Evolutionary conservation across 2,888 invertebrate genomes (phyloP).

Genomic region (Drosophila formosana): DNA sequence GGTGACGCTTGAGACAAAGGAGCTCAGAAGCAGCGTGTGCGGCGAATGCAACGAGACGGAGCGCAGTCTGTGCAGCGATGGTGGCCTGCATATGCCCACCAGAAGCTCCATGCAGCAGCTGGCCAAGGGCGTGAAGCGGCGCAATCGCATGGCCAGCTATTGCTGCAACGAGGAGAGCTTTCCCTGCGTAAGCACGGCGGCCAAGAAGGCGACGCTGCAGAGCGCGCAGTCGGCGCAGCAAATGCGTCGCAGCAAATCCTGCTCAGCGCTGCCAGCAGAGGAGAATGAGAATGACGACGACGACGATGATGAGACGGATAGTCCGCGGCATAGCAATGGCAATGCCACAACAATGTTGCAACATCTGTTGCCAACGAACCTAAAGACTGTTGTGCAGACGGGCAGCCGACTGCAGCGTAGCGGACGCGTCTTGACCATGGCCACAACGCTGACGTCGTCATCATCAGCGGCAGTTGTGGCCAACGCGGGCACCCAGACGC

Average conservation of each 20-base stretch:
- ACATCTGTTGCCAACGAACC: conserved; percentile 18
- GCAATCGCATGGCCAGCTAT: conserved; percentile 88
- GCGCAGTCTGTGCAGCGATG: conserved; percentile 87
- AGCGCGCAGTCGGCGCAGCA: conserved; percentile 68
- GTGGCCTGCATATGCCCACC: conserved; percentile 88
- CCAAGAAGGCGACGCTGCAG: conserved; percentile 40
- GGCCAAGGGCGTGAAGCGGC: conserved; percentile 86
- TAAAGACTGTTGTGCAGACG: conserved; percentile 56
- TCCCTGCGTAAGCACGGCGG: conserved; percentile 12
- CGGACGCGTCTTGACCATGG: conserved; percentile 75
- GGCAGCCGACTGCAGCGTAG: conserved; percentile 74
- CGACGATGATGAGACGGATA: conserved; percentile 68
- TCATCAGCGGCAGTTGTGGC: conserved; percentile 11
- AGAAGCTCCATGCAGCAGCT: conserved; percentile 86
- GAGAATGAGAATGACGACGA: conserved; percentile 68
- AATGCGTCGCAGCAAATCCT: conserved; percentile 88
- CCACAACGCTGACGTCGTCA: conserved; percentile 10
- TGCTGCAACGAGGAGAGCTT: conserved; percentile 86
- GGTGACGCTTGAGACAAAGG: conserved; percentile 36
- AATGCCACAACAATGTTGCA: conserved; percentile 37
- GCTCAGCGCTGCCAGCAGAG: conserved; percentile 86
- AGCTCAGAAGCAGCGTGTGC: conserved; percentile 60
- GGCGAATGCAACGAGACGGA: conserved; percentile 85
- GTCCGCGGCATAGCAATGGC: conserved; percentile 61
- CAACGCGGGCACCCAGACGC: conserved; percentile 87